Base-by-base conservation (phyloP, 2,113 vertebrate species). In the Bagarius yarrelli region DNA sequence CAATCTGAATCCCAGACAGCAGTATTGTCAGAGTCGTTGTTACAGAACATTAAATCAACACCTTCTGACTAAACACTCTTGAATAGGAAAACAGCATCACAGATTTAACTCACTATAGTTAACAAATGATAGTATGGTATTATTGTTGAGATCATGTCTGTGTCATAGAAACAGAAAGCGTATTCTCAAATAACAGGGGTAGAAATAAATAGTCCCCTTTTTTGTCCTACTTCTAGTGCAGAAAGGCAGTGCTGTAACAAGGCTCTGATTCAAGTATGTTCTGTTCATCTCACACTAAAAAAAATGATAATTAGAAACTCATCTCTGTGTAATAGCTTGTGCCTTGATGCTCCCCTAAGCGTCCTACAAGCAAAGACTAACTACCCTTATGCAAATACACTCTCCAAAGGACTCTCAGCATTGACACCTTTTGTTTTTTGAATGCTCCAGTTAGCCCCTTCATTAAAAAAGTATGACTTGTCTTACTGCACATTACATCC, bases 221-320 rank as follows among this genome's bases (percentile, higher is more conserved):
- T 4, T 40, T 40, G 36, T 40, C 36, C 36, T 40, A 40, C 36
- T 47, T 47, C 44, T 11, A 47, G 3, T 2, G 36, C 14, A 59
- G 23, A 47, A 30, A 36, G 8, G 25, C 25, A 60, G 60, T 2
- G 30, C 30, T 21, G n/a, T 27, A 27, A 76, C 56, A 63, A 72
- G 67, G 50, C 56, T 47, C 56, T 80, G 50, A 81, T 57, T 86
- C 82, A 81, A 81, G 87, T 89, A 86, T 76, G 60, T 86, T 87
- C 72, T 83, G 76, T 88, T 84, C 83, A 89, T 91, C 89, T 83
- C 76, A 59, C 47, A 66, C 78, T 88, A 83, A 88, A 86, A 85
- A 91, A 90, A 83, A 86, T 81, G 85, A 57, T 25, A 36, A 34
- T 44, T 8, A 72, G 44, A 50, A 34, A 72, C 76, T 78, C 32